Percentiles rank a stretch among this genome's conserved stretches.
These are phyloP conservation scores for Acanthornis magna DNA, from an alignment of 2,797 vertebrate genomes.

Conservation along the genomic window DNA sequence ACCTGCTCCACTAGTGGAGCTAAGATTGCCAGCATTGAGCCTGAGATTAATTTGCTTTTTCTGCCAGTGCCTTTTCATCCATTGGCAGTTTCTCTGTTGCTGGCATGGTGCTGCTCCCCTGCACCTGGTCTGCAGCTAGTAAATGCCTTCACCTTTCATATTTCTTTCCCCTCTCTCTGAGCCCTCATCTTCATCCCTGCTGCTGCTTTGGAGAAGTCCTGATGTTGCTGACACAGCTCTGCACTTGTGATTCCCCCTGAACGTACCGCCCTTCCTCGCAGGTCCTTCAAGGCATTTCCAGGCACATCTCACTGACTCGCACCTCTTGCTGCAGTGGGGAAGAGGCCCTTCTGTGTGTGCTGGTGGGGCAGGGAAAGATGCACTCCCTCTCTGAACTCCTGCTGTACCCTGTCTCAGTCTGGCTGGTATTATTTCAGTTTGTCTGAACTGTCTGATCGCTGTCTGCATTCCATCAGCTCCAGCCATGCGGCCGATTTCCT, in stretches of 20 bases:
- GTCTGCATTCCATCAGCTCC: constrained; percentile 42
- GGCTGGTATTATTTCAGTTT: not conserved
- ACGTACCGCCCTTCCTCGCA: accelerated
- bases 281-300: not conserved
- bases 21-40: not conserved
- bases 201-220: not conserved
- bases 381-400: not conserved
- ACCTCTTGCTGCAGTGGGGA: not conserved
- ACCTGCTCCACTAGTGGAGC: not conserved
- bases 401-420: not conserved
- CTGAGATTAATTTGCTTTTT: not conserved
- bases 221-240: not conserved
- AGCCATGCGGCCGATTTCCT: not conserved
- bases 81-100: not conserved
- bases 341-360: not conserved
- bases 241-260: accelerated
- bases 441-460: constrained; percentile 7
- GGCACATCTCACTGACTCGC: accelerated
- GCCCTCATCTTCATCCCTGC: not conserved
- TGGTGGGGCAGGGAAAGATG: not conserved
- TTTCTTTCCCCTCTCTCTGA: not conserved
- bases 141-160: not conserved
- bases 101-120: not conserved
- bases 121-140: not conserved
- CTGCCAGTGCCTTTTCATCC: not conserved